A percentile compares a stretch with the other conserved stretches of the same genome.
Evolutionary conservation across 2,797 vertebrate genomes (phyloP).

Genomic region (Sarcoramphus papa): DNA sequence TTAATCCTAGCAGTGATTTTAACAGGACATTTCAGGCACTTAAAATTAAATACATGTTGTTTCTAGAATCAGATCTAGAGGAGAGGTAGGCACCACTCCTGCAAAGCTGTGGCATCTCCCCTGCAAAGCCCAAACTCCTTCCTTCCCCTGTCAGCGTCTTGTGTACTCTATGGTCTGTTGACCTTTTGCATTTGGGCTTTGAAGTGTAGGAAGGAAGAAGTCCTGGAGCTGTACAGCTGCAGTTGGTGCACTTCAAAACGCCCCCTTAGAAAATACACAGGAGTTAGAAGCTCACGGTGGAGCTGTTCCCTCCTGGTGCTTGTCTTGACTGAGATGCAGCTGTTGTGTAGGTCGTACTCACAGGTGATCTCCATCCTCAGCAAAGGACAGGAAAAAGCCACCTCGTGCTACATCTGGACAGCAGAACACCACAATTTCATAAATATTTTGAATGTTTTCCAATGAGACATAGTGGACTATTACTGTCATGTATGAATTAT

Average conservation of each 20-base stretch:
- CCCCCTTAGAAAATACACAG: neutral
- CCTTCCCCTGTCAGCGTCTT: neutral
- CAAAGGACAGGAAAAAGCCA: neutral
- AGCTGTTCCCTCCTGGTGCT: neutral
- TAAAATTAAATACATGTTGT: neutral
- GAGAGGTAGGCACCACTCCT: neutral
- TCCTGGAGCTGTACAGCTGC: neutral
- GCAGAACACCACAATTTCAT: neutral
- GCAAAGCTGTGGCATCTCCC: neutral
- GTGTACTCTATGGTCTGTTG: rapidly evolving
- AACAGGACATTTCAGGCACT: neutral
- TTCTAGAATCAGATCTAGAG: neutral
- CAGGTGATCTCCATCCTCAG: neutral
- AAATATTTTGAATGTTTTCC: neutral
- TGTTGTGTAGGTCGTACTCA: neutral
- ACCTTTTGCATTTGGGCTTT: neutral
- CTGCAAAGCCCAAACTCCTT: neutral
- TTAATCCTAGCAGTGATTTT: conserved; percentile 14
- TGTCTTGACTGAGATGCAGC: neutral
- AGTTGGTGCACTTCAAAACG: neutral
- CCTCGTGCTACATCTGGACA: neutral
- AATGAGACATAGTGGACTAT: neutral
- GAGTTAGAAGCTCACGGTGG: neutral
- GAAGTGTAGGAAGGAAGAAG: neutral
- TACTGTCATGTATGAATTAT: neutral